Base-by-base conservation (phyloP, 2,888 invertebrate species). In the Dilophus febrilis region DNA sequence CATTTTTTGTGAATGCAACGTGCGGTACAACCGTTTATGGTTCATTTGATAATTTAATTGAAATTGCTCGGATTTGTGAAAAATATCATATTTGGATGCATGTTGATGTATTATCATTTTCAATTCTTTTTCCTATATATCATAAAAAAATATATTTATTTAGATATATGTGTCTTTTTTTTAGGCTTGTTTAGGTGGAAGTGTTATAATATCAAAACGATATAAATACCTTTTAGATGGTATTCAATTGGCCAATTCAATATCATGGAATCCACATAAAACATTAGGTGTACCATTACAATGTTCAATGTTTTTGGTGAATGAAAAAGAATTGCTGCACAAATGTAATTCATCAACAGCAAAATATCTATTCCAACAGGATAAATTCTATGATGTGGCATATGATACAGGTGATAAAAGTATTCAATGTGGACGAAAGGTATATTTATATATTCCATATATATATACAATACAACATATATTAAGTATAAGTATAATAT, bases 351-450 rank as follows among this genome's bases (percentile, higher is more conserved):
- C 76, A 14, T 72, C 78, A 0, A 68, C 76, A 1, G 85, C 82
- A 0, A 70, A 71, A 41, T 86, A 86, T 54, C 68, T 86, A 26
- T 86, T 86, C 54, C 84, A 85, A 51, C 79, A 78, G 53, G 85
- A 86, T 53, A 86, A 86, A 60, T 83, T 79, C 61, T 86, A 86
- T 50, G 81, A 84, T 53, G 71, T 78, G 0, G 65, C 68, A 3
- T 85, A 78, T 56, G 86, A 86, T 49, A 77, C 77, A 0, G 86
- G 86, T 0, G 84, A 86, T 52, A 91, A 90, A 61, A 86, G 87
- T 64, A 71, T 80, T 13, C 91, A 92, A 56, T 94, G 92, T 56
- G 92, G 92, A 0, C 70, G 92, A 22, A 91, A 91, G 68, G 83
- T 71, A 47, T 38, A 29, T 41, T 40, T 17, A 33, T 14, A 22